Evolutionary conservation across 2,113 vertebrate species (phyloP).

Genomic region (Lycaon pictus): DNA sequence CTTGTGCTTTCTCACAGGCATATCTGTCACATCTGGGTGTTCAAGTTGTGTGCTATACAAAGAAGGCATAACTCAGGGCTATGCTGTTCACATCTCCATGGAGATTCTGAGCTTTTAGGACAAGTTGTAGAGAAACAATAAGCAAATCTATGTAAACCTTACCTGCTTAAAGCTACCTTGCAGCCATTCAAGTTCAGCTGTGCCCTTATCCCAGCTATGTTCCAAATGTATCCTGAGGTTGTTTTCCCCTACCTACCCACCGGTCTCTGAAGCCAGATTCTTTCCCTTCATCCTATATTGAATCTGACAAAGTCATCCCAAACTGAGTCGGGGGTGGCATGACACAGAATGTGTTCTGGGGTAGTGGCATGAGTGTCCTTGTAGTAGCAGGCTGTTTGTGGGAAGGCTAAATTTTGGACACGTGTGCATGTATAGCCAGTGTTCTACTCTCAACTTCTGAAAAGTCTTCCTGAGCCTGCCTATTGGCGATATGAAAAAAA

Average conservation of each 20-base stretch:
- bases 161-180: neutral
- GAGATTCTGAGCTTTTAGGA: neutral
- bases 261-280: neutral
- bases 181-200: neutral
- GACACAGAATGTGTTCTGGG: neutral
- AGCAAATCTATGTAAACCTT: neutral
- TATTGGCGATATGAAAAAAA: neutral
- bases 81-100: neutral
- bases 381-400: no score
- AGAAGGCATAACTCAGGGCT: neutral
- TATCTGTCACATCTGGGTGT: neutral
- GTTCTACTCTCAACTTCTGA: no score
- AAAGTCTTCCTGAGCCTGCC: neutral
- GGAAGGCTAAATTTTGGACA: neutral
- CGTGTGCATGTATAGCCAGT: neutral
- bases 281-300: neutral
- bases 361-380: neutral
- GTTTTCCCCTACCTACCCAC: neutral
- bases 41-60: neutral
- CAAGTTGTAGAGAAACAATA: neutral
- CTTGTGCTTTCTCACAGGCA: neutral
- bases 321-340: fast-evolving
- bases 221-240: neutral
- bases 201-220: neutral
- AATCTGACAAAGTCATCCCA: neutral